Conservation (phyloP, 2,113 vertebrate species). For the Tapirus terrestris region DNA sequence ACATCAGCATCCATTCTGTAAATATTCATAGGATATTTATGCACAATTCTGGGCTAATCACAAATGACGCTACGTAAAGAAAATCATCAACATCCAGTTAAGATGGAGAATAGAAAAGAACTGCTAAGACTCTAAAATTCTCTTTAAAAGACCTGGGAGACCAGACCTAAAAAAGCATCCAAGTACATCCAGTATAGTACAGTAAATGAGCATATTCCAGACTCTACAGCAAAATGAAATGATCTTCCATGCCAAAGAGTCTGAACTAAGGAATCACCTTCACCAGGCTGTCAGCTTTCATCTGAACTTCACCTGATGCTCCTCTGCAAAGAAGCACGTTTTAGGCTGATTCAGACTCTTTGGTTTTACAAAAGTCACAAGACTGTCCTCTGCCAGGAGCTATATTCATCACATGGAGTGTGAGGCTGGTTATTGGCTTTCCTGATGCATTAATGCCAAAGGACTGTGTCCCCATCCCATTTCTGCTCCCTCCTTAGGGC, state of each 20-base stretch:
- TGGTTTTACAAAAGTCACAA: background rate
- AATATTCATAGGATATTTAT: no score
- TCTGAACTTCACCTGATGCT: background rate
- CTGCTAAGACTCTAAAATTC: background rate
- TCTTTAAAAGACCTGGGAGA: background rate
- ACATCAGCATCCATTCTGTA: background rate
- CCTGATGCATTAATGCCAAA: background rate
- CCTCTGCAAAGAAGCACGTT: background rate
- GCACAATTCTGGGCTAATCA: background rate
- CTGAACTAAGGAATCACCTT: background rate
- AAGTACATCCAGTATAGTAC: background rate
- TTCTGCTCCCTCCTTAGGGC: background rate
- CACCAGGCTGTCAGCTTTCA: background rate
- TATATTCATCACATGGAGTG: no score
- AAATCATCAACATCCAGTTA: background rate
- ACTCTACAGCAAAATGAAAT: background rate
- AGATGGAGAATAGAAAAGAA: background rate
- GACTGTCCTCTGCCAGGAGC: background rate
- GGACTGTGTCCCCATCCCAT: no score
- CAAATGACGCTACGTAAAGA: background rate
- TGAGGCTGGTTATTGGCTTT: background rate
- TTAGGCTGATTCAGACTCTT: background rate
- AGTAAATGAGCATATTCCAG: background rate
- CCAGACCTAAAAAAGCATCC: background rate
- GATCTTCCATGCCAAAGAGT: background rate